Conservation (phyloP, 53 echinoderm and acorn worm genomes). For the Holothuria scabra region DNA sequence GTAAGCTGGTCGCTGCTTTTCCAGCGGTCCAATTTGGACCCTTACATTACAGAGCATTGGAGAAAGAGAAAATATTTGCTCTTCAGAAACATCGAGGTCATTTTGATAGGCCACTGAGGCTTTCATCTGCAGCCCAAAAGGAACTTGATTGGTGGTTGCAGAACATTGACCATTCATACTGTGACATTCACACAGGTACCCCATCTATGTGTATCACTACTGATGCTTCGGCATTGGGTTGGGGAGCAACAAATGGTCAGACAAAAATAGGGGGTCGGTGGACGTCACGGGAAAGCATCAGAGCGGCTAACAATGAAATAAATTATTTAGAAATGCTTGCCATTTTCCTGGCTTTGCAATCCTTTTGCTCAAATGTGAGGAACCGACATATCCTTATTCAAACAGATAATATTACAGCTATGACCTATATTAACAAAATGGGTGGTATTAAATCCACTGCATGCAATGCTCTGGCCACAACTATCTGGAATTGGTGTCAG, state of each 20-base stretch:
- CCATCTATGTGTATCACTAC: background rate
- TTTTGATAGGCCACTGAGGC: slow-evolving; percentile 15
- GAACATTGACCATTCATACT: background rate
- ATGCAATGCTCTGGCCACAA: slow-evolving; percentile 37
- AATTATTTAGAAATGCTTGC: slow-evolving; percentile 69
- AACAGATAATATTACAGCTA: slow-evolving; percentile 65
- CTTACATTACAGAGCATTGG: slow-evolving; percentile 2
- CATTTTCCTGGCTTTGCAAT: slow-evolving; percentile 59
- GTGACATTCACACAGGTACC: background rate
- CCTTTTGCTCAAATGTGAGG: slow-evolving; percentile 44
- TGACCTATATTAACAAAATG: slow-evolving; percentile 68
- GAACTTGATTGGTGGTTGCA: slow-evolving; percentile 23
- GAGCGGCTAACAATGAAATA: slow-evolving; percentile 46
- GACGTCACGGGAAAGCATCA: background rate
- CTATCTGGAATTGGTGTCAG: slow-evolving; percentile 67
- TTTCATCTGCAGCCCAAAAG: background rate
- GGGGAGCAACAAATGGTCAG: slow-evolving; percentile 10
- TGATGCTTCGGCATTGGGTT: slow-evolving; percentile 9
- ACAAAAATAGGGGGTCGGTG: slow-evolving; percentile 13
- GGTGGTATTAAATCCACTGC: slow-evolving; percentile 53
- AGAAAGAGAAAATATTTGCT: slow-evolving; percentile 10
- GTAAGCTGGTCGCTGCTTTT: slow-evolving; percentile 15
- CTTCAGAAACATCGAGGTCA: slow-evolving; percentile 22
- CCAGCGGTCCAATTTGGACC: slow-evolving; percentile 36
- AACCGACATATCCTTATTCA: slow-evolving; percentile 54